A percentile compares a stretch with the other conserved stretches of the same genome.
These are phyloP conservation scores for Xenopus petersii DNA, from an alignment of 2,797 vertebrate genomes.

Conservation along the genomic window DNA sequence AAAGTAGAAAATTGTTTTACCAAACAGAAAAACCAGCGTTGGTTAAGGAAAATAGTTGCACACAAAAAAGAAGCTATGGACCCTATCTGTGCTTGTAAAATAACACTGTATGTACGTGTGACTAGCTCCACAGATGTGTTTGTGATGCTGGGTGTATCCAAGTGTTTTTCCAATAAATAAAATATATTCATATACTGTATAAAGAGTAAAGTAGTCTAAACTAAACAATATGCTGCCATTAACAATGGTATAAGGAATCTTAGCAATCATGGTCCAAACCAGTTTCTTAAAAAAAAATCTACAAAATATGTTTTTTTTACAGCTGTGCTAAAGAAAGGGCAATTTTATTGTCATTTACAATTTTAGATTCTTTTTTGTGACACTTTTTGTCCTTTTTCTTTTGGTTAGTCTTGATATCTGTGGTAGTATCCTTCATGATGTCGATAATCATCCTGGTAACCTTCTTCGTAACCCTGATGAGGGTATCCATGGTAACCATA, in stretches of 20 bases:
- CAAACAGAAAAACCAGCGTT: no score
- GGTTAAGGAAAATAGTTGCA: no score
- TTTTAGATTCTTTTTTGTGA: slow-evolving; percentile 39
- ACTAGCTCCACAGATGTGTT: no score
- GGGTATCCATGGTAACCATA: slow-evolving; percentile 84
- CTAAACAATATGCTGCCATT: slow-evolving; percentile 56
- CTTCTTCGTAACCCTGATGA: slow-evolving; percentile 89
- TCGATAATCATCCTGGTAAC: slow-evolving; percentile 87
- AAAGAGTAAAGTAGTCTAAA: slow-evolving; percentile 43
- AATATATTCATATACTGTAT: slow-evolving; percentile 26
- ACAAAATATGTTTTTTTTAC: slow-evolving; percentile 14
- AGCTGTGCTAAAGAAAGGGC: neutral
- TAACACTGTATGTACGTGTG: no score
- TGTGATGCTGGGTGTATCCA: no score
- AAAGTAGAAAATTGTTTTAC: no score
- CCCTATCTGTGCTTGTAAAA: no score
- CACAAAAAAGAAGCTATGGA: no score
- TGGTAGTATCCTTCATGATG: slow-evolving; percentile 78
- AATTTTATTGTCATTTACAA: slow-evolving; percentile 8
- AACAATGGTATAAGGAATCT: slow-evolving; percentile 4
- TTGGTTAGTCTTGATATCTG: slow-evolving; percentile 84
- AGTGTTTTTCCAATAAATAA: slow-evolving; percentile 64
- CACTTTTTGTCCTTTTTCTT: slow-evolving; percentile 44
- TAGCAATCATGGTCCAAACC: slow-evolving; percentile 9
- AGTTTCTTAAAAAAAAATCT: slow-evolving; percentile 16